Evolutionary conservation across 2,888 invertebrate species (phyloP).

Genomic region (Pachycephus smyrnensis): DNA sequence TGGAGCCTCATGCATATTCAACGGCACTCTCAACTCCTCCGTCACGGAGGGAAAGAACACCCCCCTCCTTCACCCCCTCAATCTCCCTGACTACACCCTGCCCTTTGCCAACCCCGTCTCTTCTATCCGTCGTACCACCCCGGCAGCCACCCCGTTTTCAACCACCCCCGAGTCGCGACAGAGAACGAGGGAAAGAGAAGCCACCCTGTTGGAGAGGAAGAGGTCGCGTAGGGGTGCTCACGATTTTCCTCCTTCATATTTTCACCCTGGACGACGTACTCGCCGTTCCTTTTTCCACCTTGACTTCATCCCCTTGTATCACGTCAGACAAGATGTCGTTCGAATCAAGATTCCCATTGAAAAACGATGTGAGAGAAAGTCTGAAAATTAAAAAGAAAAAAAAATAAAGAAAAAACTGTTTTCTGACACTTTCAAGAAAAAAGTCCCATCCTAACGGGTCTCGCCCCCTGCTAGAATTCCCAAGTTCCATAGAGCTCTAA

Average conservation of each 20-base stretch:
- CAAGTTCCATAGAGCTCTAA: not conserved
- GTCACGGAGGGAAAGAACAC: slow-evolving; percentile 67
- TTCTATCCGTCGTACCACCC: not conserved
- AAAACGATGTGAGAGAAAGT: slow-evolving; percentile 24
- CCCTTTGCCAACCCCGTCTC: slow-evolving; percentile 42
- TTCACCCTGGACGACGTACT: slow-evolving; percentile 13
- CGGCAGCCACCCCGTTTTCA: slow-evolving; percentile 37
- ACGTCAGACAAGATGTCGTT: not conserved
- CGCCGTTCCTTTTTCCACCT: not conserved
- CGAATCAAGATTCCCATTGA: slow-evolving; percentile 12
- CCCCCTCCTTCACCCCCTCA: slow-evolving; percentile 45
- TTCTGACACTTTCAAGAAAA: not conserved
- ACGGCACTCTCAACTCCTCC: slow-evolving; percentile 67
- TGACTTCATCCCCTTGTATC: not conserved
- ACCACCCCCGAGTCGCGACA: slow-evolving; percentile 44
- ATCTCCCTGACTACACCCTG: slow-evolving; percentile 31
- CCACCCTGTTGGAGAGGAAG: slow-evolving; percentile 34
- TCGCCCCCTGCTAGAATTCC: not conserved
- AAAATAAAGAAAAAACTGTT: not conserved
- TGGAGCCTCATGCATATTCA: slow-evolving; percentile 66
- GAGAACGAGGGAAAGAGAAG: slow-evolving; percentile 49
- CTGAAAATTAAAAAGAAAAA: not conserved
- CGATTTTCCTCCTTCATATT: slow-evolving; percentile 47
- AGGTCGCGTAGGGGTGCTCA: slow-evolving; percentile 42
- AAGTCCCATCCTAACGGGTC: not conserved